Evolutionary conservation across 2,888 invertebrate species (phyloP), one percentile per base, ranked within the genome.

Genomic region (Lucinisca nassula): DNA sequence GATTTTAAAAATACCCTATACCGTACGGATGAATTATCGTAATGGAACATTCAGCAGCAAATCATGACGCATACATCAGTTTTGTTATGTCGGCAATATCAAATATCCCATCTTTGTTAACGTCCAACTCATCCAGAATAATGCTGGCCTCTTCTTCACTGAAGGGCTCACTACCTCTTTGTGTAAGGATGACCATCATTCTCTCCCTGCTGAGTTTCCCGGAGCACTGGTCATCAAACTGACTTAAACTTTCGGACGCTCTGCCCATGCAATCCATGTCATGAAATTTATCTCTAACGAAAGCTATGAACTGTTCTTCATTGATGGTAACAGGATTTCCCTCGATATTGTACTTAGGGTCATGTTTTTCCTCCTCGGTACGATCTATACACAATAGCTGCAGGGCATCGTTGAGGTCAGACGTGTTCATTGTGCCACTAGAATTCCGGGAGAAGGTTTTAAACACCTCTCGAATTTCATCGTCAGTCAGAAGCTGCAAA

Each of bases 101-200:
- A 67, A 30, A 67, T 32, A 32, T 21, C 3, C 67, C 67, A 67
- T 14, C 35, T 35, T 67, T 35, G 12, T 67, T 67, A 1, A 30
- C 17, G 35, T 67, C 35, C 10, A 67, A 35, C 35, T 67, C 30
- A 14, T 67, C 35, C 1, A 67, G 67, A 21, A 67, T 67, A 12
- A 6, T 17, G 27, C 35, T 30, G 0, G 67, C 67, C 21, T 67
- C 67, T 10, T 32, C 67, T 67, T 67, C 67, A 21, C 67, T 67
- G 17, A 67, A 67, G 1, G 67, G 67, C 21, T 67, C 67, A 67
- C 67, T 67, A 67, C 67, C 67, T 67, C 67, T 67, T 35, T 67
- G 67, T 2, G 67, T 67, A 21, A 67, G 67, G 35, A 67, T 67
- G 1, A 67, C 17, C 21, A 30, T 32, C 67, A 67, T 67, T 10